Percentiles rank a stretch among this genome's conserved stretches.
phyloP scores from a whole-genome alignment of 2,113 vertebrate genomes.

The Xiphophorus maculatus region DNA sequence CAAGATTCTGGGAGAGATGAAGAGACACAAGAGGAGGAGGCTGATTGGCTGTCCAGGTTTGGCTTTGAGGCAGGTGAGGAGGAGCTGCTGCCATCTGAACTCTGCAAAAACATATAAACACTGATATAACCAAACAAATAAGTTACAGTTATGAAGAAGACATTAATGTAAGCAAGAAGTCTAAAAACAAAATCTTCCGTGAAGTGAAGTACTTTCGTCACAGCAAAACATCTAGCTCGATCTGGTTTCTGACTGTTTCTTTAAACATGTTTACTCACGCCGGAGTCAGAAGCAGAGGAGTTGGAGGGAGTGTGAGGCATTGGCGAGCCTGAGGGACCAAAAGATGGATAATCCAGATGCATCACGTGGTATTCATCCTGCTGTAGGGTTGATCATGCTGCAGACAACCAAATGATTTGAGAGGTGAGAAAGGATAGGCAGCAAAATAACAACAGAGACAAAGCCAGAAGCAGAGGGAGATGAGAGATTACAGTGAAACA shows the following conservation, averaged over 20 bases:
- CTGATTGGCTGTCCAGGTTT: slow-evolving; percentile 60
- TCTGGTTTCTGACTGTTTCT: background rate
- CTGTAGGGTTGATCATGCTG: slow-evolving; percentile 49
- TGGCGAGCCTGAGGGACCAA: slow-evolving; percentile 75
- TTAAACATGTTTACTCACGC: slow-evolving; percentile 60
- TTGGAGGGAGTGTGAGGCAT: slow-evolving; percentile 44
- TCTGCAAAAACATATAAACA: slow-evolving; percentile 51
- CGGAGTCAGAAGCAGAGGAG: slow-evolving; percentile 32
- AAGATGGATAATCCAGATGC: slow-evolving; percentile 79
- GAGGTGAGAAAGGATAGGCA: background rate
- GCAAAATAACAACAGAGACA: slow-evolving; percentile 1
- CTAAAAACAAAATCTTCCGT: background rate
- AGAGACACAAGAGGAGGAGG: slow-evolving; percentile 34
- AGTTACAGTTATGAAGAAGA: background rate
- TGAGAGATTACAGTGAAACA: slow-evolving; percentile 37
- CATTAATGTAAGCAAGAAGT: background rate
- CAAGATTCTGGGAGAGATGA: slow-evolving; percentile 41
- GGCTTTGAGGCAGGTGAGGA: slow-evolving; percentile 42
- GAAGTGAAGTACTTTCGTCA: background rate
- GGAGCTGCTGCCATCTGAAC: slow-evolving; percentile 48
- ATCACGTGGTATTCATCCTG: slow-evolving; percentile 84
- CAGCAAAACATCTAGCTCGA: background rate
- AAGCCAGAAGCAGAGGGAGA: slow-evolving; percentile 15
- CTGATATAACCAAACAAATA: background rate
- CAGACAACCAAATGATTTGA: background rate